These are phyloP conservation scores for Rhynchomys soricoides DNA, from an alignment of 2,113 vertebrate genomes.

Conservation along the genomic window DNA sequence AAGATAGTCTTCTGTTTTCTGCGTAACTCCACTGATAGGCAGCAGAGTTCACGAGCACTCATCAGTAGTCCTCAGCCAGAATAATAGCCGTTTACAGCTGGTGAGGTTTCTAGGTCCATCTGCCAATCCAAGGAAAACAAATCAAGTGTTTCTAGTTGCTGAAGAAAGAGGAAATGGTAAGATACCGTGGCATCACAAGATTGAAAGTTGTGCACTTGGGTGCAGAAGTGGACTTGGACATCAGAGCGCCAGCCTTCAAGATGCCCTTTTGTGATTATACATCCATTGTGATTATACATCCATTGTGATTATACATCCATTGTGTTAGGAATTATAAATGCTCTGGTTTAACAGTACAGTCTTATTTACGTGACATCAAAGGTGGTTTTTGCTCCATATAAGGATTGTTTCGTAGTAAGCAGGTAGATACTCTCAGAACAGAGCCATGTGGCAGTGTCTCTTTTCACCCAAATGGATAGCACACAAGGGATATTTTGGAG, in stretches of 20 bases:
- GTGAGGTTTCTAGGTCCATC: background rate
- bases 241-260: background rate
- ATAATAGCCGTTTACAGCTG: background rate
- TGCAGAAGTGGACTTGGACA: background rate
- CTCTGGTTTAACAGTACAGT: background rate
- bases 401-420: background rate
- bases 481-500: background rate
- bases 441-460: background rate
- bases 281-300: background rate
- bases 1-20: conserved; percentile 3
- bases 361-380: background rate
- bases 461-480: background rate
- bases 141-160: background rate
- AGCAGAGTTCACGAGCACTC: background rate
- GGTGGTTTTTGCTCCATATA: background rate
- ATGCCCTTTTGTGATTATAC: background rate
- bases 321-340: background rate
- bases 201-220: background rate
- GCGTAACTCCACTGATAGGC: background rate
- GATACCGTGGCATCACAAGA: background rate
- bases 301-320: background rate
- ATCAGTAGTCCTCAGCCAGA: background rate
- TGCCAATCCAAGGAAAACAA: conserved; percentile 22
- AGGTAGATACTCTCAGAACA: background rate
- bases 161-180: background rate